Evolutionary conservation across 2,888 invertebrate genomes (phyloP), one percentile per base, ranked within the genome.

Genomic region (Eupithecia dodoneata): DNA sequence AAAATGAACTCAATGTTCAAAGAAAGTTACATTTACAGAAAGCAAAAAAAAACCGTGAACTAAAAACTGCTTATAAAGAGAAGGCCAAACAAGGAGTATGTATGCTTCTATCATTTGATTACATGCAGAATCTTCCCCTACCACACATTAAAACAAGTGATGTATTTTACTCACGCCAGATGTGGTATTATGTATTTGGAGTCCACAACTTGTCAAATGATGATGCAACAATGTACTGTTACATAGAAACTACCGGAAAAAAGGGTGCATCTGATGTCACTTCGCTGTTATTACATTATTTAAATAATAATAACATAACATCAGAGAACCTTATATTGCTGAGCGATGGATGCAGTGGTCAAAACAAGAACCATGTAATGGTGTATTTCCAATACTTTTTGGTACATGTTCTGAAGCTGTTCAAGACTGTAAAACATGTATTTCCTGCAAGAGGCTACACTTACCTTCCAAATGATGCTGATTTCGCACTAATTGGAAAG

Each of bases 311-410:
- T 74, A 75, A 65, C 63, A 18, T 74, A 67, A 41, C 67, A 67
- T 67, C 67, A 67, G 76, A 79, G 42, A 44, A 75, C 66, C 77
- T 77, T 76, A 71, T 77, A 52, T 59, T 77, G n/a, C 52, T 75
- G 52, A 77, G 77, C 63, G 79, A 79, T 63, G 79, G 79, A 76
- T 77, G 79, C 71, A 67, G 74, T 72, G 76, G 76, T 47, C 79
- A 79, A 74, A 77, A 79, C 52, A 77, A 77, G 71, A 79, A 77
- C 74, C 76, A 76, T 69, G 66, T 77, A 44, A 77, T 77, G 77
- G 74, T 77, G 9, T 74, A 77, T 74, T 77, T 77, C 55, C 72
- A 76, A 72, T 78, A 78, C 63, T 71, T 78, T 42, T 75, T 78
- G 18, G 73, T 78, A 67, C 67, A 67, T 67, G 67, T 67, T 9